Percentiles rank a stretch among this genome's conserved stretches.
phyloP scores from a whole-genome alignment of 1,140 invertebrate genomes.

The Trissolcus basalis region DNA sequence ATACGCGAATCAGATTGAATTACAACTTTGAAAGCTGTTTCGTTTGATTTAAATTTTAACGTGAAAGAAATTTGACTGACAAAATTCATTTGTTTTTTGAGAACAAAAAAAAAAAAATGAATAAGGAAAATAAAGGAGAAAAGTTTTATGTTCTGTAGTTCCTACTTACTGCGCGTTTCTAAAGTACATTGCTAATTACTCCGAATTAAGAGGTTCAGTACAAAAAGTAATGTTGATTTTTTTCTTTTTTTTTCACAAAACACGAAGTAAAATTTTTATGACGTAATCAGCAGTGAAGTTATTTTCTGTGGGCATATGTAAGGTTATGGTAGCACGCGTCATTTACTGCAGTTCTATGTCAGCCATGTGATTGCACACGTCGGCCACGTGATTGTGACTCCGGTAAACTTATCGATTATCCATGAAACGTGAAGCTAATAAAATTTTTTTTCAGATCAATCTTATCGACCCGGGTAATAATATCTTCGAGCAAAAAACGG shows the following conservation, averaged over 20 bases:
- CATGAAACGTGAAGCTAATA: conserved; percentile 27
- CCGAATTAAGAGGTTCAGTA: background rate
- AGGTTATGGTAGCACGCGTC: background rate
- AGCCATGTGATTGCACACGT: conserved; percentile 3
- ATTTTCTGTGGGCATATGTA: background rate
- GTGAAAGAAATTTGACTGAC: too few species aligned
- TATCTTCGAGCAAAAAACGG: background rate
- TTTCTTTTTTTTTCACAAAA: background rate
- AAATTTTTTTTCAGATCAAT: conserved; percentile 27
- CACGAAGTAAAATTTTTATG: conserved; percentile 5
- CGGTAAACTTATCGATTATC: conserved; percentile 25
- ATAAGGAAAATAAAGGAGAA: too few species aligned
- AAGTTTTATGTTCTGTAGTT: too few species aligned
- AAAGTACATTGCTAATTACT: background rate
- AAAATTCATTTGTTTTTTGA: too few species aligned
- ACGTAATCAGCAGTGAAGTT: conserved; percentile 4
- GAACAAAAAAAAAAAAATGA: too few species aligned
- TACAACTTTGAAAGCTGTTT: too few species aligned
- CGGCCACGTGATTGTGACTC: conserved; percentile 5
- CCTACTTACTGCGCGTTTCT: background rate
- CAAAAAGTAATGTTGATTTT: background rate
- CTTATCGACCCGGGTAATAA: conserved; percentile 1
- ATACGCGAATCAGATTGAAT: too few species aligned
- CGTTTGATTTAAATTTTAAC: too few species aligned
- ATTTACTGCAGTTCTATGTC: conserved; percentile 7